Evolutionary conservation across 2,113 vertebrate genomes (phyloP).

Genomic region (Piaya cayana): DNA sequence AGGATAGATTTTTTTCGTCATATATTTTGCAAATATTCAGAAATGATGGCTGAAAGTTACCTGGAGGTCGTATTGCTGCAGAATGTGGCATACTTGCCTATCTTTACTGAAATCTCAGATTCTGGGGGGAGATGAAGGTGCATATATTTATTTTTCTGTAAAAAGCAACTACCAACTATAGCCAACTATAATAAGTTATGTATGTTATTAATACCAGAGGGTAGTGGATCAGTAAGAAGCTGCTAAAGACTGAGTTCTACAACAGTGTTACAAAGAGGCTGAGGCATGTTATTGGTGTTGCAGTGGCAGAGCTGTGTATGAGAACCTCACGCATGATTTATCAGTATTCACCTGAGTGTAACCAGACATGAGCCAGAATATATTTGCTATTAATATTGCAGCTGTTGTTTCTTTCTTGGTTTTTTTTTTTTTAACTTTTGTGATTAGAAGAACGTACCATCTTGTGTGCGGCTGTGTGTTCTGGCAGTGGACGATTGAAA

Average conservation of each 20-base stretch:
- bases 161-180: not conserved
- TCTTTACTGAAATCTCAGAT: not conserved
- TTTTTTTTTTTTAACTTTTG: not conserved
- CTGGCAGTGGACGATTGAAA: not conserved
- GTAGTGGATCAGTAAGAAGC: not conserved
- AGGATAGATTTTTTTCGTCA: not conserved
- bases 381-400: slow-evolving; percentile 39
- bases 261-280: not conserved
- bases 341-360: slow-evolving; percentile 41
- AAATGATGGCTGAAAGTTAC: not conserved
- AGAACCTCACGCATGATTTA: slow-evolving; percentile 36
- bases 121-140: not conserved
- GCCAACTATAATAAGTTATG: not conserved
- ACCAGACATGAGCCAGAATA: slow-evolving; percentile 39
- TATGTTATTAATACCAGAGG: not conserved
- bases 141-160: not conserved
- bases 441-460: slow-evolving; percentile 19
- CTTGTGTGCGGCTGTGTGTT: not conserved
- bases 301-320: not conserved
- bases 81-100: not conserved
- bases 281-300: not conserved
- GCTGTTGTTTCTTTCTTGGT: not conserved
- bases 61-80: not conserved
- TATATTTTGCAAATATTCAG: not conserved
- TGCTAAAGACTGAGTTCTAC: not conserved